Conservation (phyloP, 2,888 invertebrate species). For the Ellobium chinense region DNA sequence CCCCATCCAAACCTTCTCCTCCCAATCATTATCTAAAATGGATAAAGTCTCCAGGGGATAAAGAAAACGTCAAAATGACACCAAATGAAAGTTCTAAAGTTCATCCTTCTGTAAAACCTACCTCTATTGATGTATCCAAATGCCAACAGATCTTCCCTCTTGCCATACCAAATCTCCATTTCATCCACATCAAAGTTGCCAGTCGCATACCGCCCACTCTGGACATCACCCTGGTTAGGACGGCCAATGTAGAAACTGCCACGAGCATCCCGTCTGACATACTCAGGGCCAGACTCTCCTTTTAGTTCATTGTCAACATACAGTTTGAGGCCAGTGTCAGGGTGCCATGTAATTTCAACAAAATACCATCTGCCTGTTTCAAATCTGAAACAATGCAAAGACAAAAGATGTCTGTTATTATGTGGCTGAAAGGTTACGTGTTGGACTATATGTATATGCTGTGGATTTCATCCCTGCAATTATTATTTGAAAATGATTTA, state of each 20-base stretch:
- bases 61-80: too few species aligned
- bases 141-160: constrained; percentile 68
- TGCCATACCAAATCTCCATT: constrained; percentile 71
- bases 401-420: too few species aligned
- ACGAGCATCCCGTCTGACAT: not conserved
- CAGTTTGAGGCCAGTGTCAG: constrained; percentile 65
- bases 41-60: too few species aligned
- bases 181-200: constrained; percentile 69
- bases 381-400: constrained; percentile 54
- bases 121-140: constrained; percentile 70
- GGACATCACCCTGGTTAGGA: constrained; percentile 64
- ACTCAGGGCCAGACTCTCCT: constrained; percentile 9
- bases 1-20: too few species aligned
- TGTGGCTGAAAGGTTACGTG: too few species aligned
- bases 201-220: constrained; percentile 54
- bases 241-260: constrained; percentile 65
- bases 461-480: too few species aligned
- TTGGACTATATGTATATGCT: too few species aligned
- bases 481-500: too few species aligned
- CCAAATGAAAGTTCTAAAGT: too few species aligned
- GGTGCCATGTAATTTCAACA: constrained; percentile 74
- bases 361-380: constrained; percentile 71
- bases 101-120: constrained; percentile 56
- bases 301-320: constrained; percentile 64
- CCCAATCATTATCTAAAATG: too few species aligned